Base-by-base conservation (phyloP, 2,888 invertebrate genomes). In the Caenorhabditis drosophilae region DNA sequence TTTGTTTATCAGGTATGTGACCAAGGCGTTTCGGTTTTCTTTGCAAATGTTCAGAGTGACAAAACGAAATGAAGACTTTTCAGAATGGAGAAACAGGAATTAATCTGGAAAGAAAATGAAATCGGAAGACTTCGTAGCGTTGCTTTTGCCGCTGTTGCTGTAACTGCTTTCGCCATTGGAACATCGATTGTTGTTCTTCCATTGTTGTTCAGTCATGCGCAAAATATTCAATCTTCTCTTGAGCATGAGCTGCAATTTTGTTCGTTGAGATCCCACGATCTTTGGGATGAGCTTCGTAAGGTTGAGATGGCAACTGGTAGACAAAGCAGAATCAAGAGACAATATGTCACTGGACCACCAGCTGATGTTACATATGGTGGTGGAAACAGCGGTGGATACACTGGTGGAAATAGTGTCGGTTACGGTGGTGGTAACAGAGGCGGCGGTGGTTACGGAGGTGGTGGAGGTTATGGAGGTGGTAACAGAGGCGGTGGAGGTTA, bases 191-290 rank as follows among this genome's bases (percentile, higher is more conserved):
- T 71, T 23, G 42, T 59, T 9, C 38, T 71, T 15, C 71, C 71
- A 35, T 46, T 71, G 47, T 36, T 71, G 22, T 68, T 71, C 62
- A 57, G 40, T 36, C 66, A 71, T 46, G 61, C 67, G 2, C 64
- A 68, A 38, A 58, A 42, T 11, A 50, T 71, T 11, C 67, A 71
- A 25, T 53, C 68, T 1, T 18, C 26, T 27, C 41, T 71, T 22
- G 67, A 67, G n/a, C 64, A 71, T 31, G 67, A 71, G 36, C 41
- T 71, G 12, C 64, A 66, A n/a, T 71, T 68, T 59, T 71, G 71
- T 38, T 55, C 55, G 4, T 31, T 64, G 26, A 54, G 66, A 51
- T 62, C 67, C 31, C 67, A 71, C 40, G 71, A 71, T 53, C 50
- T 71, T 35, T 71, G 67, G 67, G 68, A 71, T 59, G 70, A 71